phyloP scores from a whole-genome alignment of 2,113 vertebrate species.

The Oreochromis niloticus region DNA sequence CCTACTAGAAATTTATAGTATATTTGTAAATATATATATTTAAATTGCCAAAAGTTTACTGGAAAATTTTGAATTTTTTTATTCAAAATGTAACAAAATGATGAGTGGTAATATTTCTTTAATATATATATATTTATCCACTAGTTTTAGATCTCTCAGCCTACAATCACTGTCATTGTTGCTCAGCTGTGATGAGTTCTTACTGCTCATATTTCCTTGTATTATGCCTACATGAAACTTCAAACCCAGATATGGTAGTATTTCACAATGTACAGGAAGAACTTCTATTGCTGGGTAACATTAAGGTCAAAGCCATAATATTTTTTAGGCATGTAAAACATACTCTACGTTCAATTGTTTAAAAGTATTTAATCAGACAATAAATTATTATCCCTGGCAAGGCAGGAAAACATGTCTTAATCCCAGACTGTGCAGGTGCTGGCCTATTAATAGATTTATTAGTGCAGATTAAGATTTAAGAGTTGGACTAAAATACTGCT shows the following conservation, averaged over 20 bases:
- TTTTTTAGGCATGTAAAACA: background rate
- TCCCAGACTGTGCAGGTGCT: constrained; percentile 11
- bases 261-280: constrained; percentile 4
- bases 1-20: no score
- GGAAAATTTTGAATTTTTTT: background rate
- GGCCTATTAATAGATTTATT: constrained; percentile 56
- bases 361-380: background rate
- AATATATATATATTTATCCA: background rate
- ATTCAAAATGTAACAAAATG: background rate
- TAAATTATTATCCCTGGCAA: background rate
- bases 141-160: background rate
- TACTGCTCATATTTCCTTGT: constrained; percentile 30
- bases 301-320: background rate
- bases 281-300: background rate
- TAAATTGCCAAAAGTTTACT: no score
- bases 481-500: constrained; percentile 12
- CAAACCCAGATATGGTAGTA: constrained; percentile 1
- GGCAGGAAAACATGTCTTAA: background rate
- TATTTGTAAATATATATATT: no score
- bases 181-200: background rate
- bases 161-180: background rate
- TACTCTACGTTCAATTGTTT: background rate
- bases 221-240: constrained; percentile 13
- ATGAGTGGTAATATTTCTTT: background rate
- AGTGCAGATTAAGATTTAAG: constrained; percentile 48